phyloP scores from a whole-genome alignment of 2,113 vertebrate genomes.

The Danio rerio region GRCz12tu NC_133183.1:19359001-19359500 shows the following conservation, averaged over 20 bases:
- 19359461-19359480: constrained; percentile 24
- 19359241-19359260: constrained; percentile 16
- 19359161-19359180: constrained; percentile 35
- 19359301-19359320: constrained; percentile 45
- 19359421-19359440: constrained; percentile 34
- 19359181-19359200: constrained; percentile 33
- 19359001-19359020: constrained; percentile 1
- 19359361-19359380: constrained; percentile 20
- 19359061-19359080: constrained; percentile 28
- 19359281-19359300: constrained; percentile 27
- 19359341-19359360: constrained; percentile 28
- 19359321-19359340: constrained; percentile 44
- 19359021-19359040: constrained; percentile 12
- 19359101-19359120: not conserved
- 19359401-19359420: constrained; percentile 38
- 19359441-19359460: constrained; percentile 21
- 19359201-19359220: constrained; percentile 17
- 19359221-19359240: constrained; percentile 29
- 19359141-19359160: constrained; percentile 20
- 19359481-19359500: not conserved
- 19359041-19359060: constrained; percentile 24
- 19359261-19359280: constrained; percentile 35
- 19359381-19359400: constrained; percentile 34
- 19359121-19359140: constrained; percentile 13
- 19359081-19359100: constrained; percentile 14